Evolutionary conservation across 1,140 invertebrate species (phyloP).

Genomic region (Cheumatopsyche charites): DNA sequence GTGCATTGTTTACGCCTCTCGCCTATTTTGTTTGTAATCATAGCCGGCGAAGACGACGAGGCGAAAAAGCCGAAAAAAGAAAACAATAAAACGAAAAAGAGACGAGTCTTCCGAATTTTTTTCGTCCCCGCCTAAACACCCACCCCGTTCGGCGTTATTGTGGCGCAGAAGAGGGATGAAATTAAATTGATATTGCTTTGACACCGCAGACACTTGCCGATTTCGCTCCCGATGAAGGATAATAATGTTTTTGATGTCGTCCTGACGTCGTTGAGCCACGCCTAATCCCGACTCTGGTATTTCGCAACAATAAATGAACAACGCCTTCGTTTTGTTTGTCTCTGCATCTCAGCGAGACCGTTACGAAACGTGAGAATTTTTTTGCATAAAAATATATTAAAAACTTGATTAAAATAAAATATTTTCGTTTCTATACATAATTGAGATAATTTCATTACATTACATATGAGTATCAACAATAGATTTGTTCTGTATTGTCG

Average conservation of each 20-base stretch:
- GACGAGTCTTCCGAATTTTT: background rate
- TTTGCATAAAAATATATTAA: background rate
- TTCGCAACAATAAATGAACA: conserved; percentile 17
- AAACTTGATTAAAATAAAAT: too few species aligned
- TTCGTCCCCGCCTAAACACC: background rate
- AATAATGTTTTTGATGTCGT: conserved; percentile 22
- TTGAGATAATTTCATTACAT: too few species aligned
- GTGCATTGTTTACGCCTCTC: conserved; percentile 44
- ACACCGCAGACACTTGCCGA: conserved; percentile 26
- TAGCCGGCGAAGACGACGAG: conserved; percentile 7
- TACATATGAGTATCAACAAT: too few species aligned
- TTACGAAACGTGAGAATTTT: background rate
- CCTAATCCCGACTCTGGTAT: background rate
- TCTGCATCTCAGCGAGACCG: background rate
- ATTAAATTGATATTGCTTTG: conserved; percentile 31
- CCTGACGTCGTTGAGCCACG: conserved; percentile 15
- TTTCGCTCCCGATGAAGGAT: conserved; percentile 24
- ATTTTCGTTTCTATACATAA: too few species aligned
- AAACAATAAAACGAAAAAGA: background rate
- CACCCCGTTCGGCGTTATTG: conserved; percentile 2
- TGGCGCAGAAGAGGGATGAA: conserved; percentile 17
- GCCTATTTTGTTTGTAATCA: conserved; percentile 36
- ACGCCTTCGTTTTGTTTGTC: background rate
- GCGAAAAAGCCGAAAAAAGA: background rate
- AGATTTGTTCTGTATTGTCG: too few species aligned